A percentile compares a stretch with the other conserved stretches of the same genome.
Evolutionary conservation across 2,797 vertebrate genomes (phyloP).

Genomic region (Acanthiza pusilla): DNA sequence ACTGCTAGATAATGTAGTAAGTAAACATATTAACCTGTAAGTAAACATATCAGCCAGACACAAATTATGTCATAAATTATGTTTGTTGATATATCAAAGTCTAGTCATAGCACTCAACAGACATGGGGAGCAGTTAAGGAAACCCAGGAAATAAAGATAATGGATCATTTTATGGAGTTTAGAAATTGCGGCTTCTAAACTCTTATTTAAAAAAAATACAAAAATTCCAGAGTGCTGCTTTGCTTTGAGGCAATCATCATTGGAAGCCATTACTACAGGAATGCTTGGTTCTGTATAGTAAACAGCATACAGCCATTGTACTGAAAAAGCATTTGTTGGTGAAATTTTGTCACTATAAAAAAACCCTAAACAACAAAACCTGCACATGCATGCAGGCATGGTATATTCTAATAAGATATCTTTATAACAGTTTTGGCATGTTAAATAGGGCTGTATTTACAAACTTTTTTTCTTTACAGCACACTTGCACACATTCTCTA

Average conservation of each 20-base stretch:
- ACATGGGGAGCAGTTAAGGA: not conserved
- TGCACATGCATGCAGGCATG: not conserved
- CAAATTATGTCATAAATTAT: not conserved
- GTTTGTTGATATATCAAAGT: conserved; percentile 6
- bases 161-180: not conserved
- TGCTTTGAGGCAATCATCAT: not conserved
- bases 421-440: not conserved
- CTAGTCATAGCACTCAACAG: not conserved
- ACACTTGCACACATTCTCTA: not conserved
- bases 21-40: conserved; percentile 4
- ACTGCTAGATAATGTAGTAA: conserved; percentile 5
- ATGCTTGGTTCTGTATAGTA: not conserved
- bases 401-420: not conserved
- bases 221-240: not conserved
- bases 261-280: not conserved
- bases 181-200: not conserved
- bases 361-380: fast-evolving
- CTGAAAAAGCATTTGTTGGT: not conserved
- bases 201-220: not conserved
- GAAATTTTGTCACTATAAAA: not conserved
- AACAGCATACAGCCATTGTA: not conserved
- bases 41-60: not conserved
- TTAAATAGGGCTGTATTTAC: not conserved
- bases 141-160: not conserved
- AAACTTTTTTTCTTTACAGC: not conserved